Evolutionary conservation across 2,888 invertebrate species (phyloP), one percentile per base, ranked within the genome.

Genomic region (Andrena dorsata): DNA sequence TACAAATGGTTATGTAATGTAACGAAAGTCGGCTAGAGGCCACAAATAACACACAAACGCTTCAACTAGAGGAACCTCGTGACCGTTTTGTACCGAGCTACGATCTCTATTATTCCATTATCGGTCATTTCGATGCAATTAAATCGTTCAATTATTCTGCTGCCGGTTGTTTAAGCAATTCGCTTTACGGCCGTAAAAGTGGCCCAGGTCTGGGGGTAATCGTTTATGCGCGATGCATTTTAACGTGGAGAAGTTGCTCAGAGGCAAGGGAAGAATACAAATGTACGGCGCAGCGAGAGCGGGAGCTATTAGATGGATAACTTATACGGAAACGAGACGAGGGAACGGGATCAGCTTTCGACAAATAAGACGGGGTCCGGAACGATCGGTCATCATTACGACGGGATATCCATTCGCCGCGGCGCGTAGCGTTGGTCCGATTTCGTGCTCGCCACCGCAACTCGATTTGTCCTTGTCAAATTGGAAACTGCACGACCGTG

Each of bases 351-450:
- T 68, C 65, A 47, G 32, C 74, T 82, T 61, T 60, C 78, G 61
- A 56, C 56, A 72, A 85, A 82, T 85, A 85, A 85, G 61, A 69
- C 53, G 58, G 65, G 49, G 65, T 28, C 4, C 41, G 13, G 35
- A 41, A 61, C 73, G 75, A 83, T 85, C 83, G 64, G 49, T 85
- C 85, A 79, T 35, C 64, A 53, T 84, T 85, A 84, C 68, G 76
- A 66, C 56, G 41, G 49, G 30, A 63, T 65, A 30, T 56, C 65
- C 47, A 41, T 41, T 13, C 41, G 41, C 41, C 13, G 35, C 35
- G 76, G 28, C 61, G 51, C 66, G 74, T 30, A 61, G 47, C 63
- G 53, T 58, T 53, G 35, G 49, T 49, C 30, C 81, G 71, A 78
- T 72, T 75, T 68, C 58, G 32, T 16, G 71, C 35, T 32, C 23